Conservation (phyloP, 1,140 invertebrate species). For the Drosophila pseudoobscura region DNA sequence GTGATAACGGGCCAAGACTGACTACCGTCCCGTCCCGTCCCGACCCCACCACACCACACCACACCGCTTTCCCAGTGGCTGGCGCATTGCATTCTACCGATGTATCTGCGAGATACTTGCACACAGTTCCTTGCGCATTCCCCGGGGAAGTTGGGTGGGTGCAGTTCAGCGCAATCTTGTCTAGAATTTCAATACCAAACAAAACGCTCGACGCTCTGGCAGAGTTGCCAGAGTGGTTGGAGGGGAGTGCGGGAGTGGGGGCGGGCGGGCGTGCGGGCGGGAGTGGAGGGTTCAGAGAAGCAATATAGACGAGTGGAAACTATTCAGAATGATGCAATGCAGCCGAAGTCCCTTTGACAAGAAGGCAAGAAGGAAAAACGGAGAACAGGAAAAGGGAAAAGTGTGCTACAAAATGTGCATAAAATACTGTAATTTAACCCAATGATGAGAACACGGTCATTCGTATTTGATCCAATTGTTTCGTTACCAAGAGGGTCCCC, state of each 20-base stretch:
- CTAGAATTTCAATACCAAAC: constrained; percentile 76
- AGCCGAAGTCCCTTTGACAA: constrained; percentile 18
- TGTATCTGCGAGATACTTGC: constrained; percentile 24
- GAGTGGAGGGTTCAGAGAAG: constrained; percentile 11
- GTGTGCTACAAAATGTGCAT: constrained; percentile 22
- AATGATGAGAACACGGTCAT: neutral
- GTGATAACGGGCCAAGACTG: constrained; percentile 25
- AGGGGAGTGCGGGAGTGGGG: no score
- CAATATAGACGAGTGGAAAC: constrained; percentile 48
- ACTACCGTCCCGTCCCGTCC: no score
- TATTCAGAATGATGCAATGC: constrained; percentile 45
- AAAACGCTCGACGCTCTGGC: constrained; percentile 69
- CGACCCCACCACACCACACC: no score
- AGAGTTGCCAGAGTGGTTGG: neutral
- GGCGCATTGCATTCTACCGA: constrained; percentile 38
- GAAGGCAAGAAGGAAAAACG: neutral
- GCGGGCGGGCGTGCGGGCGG: neutral
- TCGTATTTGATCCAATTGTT: neutral
- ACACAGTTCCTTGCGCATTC: constrained; percentile 24
- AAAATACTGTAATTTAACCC: neutral
- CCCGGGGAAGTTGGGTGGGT: constrained; percentile 21
- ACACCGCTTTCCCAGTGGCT: neutral
- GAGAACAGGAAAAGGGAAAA: constrained; percentile 12
- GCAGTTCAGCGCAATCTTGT: constrained; percentile 68
- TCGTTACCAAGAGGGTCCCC: constrained; percentile 5